phyloP scores from a whole-genome alignment of 2,888 invertebrate genomes.

The Villa cingulata region DNA sequence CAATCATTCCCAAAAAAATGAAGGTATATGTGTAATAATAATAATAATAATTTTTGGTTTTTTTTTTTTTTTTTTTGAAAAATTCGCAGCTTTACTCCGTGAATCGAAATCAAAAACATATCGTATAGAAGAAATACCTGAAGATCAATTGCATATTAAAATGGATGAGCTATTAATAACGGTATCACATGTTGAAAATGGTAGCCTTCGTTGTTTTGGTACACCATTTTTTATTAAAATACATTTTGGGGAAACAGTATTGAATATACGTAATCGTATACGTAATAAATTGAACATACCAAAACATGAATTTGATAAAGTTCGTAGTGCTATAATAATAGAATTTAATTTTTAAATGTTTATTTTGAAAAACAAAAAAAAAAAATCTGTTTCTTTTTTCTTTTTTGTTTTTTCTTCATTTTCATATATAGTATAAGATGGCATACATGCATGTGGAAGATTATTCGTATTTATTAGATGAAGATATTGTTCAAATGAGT shows the following conservation, averaged over 20 bases:
- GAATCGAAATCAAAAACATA: constrained; percentile 21
- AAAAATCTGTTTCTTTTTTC: too few species aligned
- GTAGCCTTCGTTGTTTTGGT: constrained; percentile 84
- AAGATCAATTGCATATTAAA: constrained; percentile 68
- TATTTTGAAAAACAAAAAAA: too few species aligned
- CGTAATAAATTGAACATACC: constrained; percentile 21
- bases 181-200: constrained; percentile 95
- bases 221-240: constrained; percentile 84
- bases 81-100: background rate
- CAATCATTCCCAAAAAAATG: too few species aligned
- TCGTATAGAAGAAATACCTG: constrained; percentile 89
- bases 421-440: background rate
- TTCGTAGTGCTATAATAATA: background rate
- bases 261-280: constrained; percentile 72
- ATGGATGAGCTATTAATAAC: constrained; percentile 82
- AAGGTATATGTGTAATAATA: too few species aligned
- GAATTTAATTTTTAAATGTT: too few species aligned
- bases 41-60: too few species aligned
- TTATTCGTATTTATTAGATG: background rate
- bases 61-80: too few species aligned
- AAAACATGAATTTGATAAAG: background rate
- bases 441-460: background rate
- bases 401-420: background rate
- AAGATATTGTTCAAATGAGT: background rate
- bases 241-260: constrained; percentile 80